phyloP scores from a whole-genome alignment of 1,140 invertebrate genomes.

The Philaenus spumarius region DNA sequence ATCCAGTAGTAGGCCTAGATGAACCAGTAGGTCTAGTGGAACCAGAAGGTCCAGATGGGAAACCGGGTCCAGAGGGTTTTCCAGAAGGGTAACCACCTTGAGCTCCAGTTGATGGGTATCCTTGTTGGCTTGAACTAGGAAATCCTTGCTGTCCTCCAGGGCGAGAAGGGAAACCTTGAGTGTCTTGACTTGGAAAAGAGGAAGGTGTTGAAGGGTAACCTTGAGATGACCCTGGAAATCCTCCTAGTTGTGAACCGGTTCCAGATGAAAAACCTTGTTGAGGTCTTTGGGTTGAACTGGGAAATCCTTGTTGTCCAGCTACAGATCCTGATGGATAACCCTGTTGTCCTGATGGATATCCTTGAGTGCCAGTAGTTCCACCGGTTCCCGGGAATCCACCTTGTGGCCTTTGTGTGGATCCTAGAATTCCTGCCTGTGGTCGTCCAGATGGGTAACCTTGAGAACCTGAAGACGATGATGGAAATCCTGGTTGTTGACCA shows the following conservation, averaged over 20 bases:
- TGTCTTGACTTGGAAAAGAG: no score
- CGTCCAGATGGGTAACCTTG: slow-evolving; percentile 26
- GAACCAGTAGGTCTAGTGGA: slow-evolving; percentile 6
- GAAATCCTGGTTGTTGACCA: slow-evolving; percentile 29
- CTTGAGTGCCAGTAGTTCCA: not conserved
- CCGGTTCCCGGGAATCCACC: not conserved
- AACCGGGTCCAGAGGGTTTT: not conserved
- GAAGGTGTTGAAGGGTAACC: no score
- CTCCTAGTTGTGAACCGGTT: not conserved
- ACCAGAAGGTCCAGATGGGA: slow-evolving; percentile 4
- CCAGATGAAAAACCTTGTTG: not conserved
- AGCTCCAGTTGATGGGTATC: slow-evolving; percentile 4
- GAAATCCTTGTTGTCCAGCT: slow-evolving; percentile 15
- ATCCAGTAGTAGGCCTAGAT: not conserved
- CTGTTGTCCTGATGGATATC: not conserved
- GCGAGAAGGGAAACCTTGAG: no score
- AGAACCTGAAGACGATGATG: slow-evolving; percentile 24
- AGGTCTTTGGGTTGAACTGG: slow-evolving; percentile 19
- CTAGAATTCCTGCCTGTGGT: slow-evolving; percentile 24
- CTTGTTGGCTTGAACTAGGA: not conserved
- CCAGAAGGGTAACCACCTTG: not conserved
- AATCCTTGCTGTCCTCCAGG: no score
- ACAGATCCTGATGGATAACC: slow-evolving; percentile 1
- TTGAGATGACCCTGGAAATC: not conserved
- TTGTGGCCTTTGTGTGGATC: slow-evolving; percentile 24